Percentiles rank a stretch among this genome's conserved stretches.
Evolutionary conservation across 2,797 vertebrate species (phyloP).

Genomic region (Etheostoma nigrum): DNA sequence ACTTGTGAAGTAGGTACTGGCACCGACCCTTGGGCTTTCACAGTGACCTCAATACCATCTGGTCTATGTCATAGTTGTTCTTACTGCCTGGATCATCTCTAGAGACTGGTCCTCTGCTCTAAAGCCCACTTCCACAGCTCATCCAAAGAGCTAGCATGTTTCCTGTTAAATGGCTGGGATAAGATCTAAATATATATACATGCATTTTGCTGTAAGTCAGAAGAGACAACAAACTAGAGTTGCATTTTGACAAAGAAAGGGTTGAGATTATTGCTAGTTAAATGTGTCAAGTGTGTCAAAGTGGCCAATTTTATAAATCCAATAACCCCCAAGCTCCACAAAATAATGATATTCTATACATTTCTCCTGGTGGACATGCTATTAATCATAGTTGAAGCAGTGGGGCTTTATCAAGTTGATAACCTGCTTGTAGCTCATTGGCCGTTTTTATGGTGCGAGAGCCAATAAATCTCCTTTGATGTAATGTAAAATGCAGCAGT

Average conservation of each 20-base stretch:
- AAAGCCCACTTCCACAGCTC: not conserved
- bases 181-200: not conserved
- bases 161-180: not conserved
- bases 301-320: slow-evolving; percentile 11
- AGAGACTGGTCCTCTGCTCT: not conserved
- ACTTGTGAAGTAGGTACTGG: slow-evolving; percentile 5
- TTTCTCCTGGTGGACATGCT: slow-evolving; percentile 31
- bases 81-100: slow-evolving; percentile 1
- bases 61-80: slow-evolving; percentile 22
- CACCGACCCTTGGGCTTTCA: slow-evolving; percentile 18
- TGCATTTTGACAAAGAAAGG: slow-evolving; percentile 5
- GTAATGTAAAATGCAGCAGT: slow-evolving; percentile 52
- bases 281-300: slow-evolving; percentile 13
- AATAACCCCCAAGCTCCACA: slow-evolving; percentile 20
- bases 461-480: slow-evolving; percentile 65
- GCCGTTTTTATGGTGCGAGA: slow-evolving; percentile 69
- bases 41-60: slow-evolving; percentile 34
- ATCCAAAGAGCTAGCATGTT: not conserved
- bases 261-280: slow-evolving; percentile 18
- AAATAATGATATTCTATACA: slow-evolving; percentile 41
- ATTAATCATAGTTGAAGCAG: slow-evolving; percentile 59
- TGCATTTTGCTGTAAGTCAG: not conserved
- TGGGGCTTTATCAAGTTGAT: slow-evolving; percentile 64
- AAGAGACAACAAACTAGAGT: not conserved
- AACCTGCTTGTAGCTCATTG: slow-evolving; percentile 60